Evolutionary conservation across 2,797 vertebrate genomes (phyloP).

Genomic region (Melanotaenia maccullochi): DNA sequence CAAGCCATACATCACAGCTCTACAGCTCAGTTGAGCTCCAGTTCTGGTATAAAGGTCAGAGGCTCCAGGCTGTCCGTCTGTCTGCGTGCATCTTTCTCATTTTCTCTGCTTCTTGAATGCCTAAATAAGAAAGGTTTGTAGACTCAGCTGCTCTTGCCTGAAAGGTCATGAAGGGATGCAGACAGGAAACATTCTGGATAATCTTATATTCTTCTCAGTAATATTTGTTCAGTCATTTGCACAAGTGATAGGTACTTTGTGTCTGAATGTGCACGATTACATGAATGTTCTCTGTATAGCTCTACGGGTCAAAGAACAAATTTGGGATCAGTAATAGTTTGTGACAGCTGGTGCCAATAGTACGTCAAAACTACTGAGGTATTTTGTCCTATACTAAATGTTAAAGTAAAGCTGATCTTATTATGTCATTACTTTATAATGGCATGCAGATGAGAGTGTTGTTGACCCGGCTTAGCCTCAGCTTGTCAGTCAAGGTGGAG

Average conservation of each 20-base stretch:
- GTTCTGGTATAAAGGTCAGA: slow-evolving; percentile 76
- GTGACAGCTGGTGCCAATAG: not conserved
- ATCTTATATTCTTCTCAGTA: slow-evolving; percentile 53
- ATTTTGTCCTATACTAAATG: slow-evolving; percentile 17
- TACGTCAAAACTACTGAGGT: not conserved
- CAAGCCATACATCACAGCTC: slow-evolving; percentile 64
- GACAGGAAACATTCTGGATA: slow-evolving; percentile 59
- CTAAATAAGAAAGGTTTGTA: slow-evolving; percentile 78
- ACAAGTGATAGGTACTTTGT: slow-evolving; percentile 36
- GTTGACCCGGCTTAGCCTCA: slow-evolving; percentile 66
- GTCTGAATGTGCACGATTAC: slow-evolving; percentile 17
- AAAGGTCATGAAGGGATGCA: slow-evolving; percentile 72
- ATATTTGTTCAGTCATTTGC: slow-evolving; percentile 68
- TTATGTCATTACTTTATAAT: slow-evolving; percentile 56
- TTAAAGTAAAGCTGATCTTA: slow-evolving; percentile 51
- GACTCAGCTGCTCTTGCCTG: slow-evolving; percentile 66
- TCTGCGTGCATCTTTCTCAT: slow-evolving; percentile 65
- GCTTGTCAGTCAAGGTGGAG: slow-evolving; percentile 71
- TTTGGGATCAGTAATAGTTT: slow-evolving; percentile 17
- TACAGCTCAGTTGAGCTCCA: slow-evolving; percentile 69
- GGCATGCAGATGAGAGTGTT: slow-evolving; percentile 54
- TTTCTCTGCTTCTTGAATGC: slow-evolving; percentile 71
- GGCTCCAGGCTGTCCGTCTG: slow-evolving; percentile 75
- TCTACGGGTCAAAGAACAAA: slow-evolving; percentile 4
- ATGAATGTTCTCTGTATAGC: slow-evolving; percentile 13